phyloP scores from a whole-genome alignment of 2,113 vertebrate genomes.

The Leiothrix lutea region DNA sequence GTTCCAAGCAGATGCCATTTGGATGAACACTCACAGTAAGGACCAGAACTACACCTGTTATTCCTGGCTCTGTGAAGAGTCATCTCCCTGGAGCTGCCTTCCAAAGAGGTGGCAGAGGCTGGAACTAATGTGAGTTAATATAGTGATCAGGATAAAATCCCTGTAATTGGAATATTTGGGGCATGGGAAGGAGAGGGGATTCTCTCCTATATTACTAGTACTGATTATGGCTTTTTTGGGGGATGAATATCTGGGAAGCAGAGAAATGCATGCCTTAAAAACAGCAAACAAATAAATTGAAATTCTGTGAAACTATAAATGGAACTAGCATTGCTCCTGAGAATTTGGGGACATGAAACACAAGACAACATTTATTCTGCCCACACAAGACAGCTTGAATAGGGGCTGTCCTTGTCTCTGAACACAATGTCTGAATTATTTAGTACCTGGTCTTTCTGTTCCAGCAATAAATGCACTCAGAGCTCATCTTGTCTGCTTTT shows the following conservation, averaged over 20 bases:
- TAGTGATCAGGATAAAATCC: background rate
- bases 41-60: background rate
- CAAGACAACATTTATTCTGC: background rate
- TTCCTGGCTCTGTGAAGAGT: background rate
- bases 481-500: background rate
- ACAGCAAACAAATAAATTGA: background rate
- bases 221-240: background rate
- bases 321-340: background rate
- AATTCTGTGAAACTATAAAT: background rate
- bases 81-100: background rate
- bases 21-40: background rate
- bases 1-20: background rate
- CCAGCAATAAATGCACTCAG: background rate
- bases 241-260: background rate
- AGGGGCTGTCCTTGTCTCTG: background rate
- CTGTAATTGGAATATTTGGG: background rate
- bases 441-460: background rate
- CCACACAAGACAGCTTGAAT: background rate
- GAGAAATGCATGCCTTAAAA: background rate
- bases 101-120: background rate
- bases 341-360: background rate
- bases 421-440: constrained; percentile 9
- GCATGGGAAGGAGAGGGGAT: background rate
- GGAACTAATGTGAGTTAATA: background rate
- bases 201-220: background rate